Conservation (phyloP, 2,113 vertebrate genomes). For the Pyxicephalus adspersus region DNA sequence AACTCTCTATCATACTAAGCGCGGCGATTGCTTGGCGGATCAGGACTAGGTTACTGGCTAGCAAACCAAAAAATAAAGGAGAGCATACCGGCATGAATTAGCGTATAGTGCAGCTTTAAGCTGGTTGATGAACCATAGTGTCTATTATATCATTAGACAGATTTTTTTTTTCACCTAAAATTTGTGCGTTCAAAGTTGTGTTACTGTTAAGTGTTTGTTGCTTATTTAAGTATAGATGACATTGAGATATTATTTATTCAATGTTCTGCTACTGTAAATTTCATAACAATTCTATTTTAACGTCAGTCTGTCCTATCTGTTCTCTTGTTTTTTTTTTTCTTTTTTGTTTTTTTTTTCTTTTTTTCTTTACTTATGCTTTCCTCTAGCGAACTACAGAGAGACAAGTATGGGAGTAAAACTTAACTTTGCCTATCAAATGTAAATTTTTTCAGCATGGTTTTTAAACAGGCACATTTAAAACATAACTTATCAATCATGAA, state of each 20-base stretch:
- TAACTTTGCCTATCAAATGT: conserved; percentile 99
- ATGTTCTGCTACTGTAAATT: conserved; percentile 50
- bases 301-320: conserved; percentile 74
- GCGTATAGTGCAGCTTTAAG: conserved; percentile 87
- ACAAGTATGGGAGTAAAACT: conserved; percentile 99
- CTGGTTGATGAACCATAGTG: conserved; percentile 60
- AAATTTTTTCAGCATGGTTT: conserved; percentile 99
- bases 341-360: conserved; percentile 81
- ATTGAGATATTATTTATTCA: background rate
- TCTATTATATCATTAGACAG: background rate
- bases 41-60: conserved; percentile 71
- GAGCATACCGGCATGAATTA: conserved; percentile 64
- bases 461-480: conserved; percentile 93
- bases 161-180: background rate
- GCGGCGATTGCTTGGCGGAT: conserved; percentile 61
- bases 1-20: conserved; percentile 78
- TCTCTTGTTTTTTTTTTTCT: conserved; percentile 88
- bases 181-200: conserved; percentile 1
- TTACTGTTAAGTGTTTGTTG: conserved; percentile 38
- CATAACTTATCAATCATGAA: conserved; percentile 92
- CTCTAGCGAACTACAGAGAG: conserved; percentile 99
- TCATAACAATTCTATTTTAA: conserved; percentile 68
- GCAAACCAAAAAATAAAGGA: background rate
- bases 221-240: background rate
- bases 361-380: conserved; percentile 93